Percentiles rank a stretch among this genome's conserved stretches.
Conservation (phyloP, 2,113 vertebrate genomes). For the Lichenostomus cassidix region DNA sequence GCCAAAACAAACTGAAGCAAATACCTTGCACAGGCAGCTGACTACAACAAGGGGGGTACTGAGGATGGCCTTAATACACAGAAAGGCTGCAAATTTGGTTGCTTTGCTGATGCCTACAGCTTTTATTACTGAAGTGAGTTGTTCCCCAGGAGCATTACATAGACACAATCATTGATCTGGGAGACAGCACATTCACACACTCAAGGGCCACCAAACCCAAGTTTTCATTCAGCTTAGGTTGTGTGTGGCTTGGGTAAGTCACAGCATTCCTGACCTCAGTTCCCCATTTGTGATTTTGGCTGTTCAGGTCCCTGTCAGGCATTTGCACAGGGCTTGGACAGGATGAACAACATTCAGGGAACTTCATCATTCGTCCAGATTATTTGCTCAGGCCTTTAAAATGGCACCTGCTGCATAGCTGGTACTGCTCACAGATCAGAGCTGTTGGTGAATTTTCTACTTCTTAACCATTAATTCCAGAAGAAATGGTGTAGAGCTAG, state of each 20-base stretch:
- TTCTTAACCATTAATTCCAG: not conserved
- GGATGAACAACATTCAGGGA: not conserved
- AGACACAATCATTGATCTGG: not conserved
- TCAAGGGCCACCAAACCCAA: not conserved
- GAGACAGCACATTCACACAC: not conserved
- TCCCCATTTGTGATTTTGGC: not conserved
- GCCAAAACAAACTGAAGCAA: not conserved
- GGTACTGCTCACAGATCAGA: not conserved
- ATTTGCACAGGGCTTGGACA: not conserved
- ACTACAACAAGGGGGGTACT: not conserved
- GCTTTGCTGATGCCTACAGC: not conserved
- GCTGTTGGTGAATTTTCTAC: not conserved
- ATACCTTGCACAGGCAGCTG: not conserved
- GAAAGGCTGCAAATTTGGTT: not conserved
- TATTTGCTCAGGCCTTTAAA: not conserved
- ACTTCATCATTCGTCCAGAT: not conserved
- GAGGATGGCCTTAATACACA: not conserved
- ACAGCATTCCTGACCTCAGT: not conserved
- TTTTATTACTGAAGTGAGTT: not conserved
- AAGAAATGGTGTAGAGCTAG: not conserved
- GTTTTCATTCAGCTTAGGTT: not conserved
- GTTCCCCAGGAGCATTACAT: not conserved
- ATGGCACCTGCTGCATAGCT: not conserved
- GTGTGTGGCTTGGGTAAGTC: not conserved
- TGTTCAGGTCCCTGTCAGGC: not conserved